A percentile compares a stretch with the other conserved stretches of the same genome.
phyloP scores from a whole-genome alignment of 2,113 vertebrate genomes.

The Percina caprodes region DNA sequence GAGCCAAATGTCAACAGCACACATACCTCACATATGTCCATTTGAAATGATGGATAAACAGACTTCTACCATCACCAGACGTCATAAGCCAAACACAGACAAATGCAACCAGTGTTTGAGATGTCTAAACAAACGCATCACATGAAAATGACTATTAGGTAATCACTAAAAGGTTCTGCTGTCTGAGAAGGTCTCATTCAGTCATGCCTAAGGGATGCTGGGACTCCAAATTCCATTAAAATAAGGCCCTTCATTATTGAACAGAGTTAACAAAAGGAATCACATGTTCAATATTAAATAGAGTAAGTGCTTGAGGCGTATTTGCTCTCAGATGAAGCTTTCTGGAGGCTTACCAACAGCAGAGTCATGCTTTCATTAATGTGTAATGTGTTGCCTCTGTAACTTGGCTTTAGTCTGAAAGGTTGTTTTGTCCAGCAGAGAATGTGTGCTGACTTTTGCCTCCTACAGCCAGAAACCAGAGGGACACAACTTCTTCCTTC shows the following conservation, averaged over 20 bases:
- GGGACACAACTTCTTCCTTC: background rate
- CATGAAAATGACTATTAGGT: constrained; percentile 9
- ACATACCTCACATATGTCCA: constrained; percentile 5
- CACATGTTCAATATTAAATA: constrained; percentile 47
- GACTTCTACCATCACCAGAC: background rate
- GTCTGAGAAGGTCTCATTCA: constrained; percentile 24
- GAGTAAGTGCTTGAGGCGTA: background rate
- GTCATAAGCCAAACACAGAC: constrained; percentile 1
- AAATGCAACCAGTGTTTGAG: background rate
- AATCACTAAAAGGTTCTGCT: background rate
- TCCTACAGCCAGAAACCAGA: constrained; percentile 5
- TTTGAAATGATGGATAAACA: constrained; percentile 21
- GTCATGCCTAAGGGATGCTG: constrained; percentile 2
- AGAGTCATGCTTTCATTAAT: background rate
- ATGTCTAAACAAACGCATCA: constrained; percentile 27
- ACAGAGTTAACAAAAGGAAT: constrained; percentile 4
- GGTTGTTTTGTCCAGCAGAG: background rate
- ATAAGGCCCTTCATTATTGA: constrained; percentile 29
- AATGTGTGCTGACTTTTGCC: background rate
- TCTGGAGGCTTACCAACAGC: background rate
- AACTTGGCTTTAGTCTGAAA: background rate
- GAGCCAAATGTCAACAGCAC: background rate
- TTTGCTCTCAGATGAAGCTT: background rate
- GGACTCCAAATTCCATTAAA: constrained; percentile 14
- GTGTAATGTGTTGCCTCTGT: background rate